Evolutionary conservation across 2,888 invertebrate genomes (phyloP).

Genomic region (Tachina lurida): DNA sequence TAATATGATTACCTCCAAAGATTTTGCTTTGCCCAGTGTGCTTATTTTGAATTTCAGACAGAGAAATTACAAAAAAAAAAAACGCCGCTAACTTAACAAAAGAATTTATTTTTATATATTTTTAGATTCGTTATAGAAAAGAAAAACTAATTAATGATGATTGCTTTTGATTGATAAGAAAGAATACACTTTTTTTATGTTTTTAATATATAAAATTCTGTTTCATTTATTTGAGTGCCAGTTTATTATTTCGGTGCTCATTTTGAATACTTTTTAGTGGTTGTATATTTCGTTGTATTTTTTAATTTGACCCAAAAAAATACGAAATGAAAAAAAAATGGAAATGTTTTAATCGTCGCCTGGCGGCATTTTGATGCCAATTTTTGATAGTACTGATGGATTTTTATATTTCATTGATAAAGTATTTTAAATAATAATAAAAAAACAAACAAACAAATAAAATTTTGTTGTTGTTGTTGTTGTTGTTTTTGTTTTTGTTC

Average conservation of each 20-base stretch:
- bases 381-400: conserved; percentile 78
- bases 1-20: no score
- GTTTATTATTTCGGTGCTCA: conserved; percentile 57
- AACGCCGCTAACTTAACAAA: conserved; percentile 28
- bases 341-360: conserved; percentile 75
- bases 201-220: conserved; percentile 45
- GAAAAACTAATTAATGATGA: conserved; percentile 66
- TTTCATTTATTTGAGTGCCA: conserved; percentile 49
- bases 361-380: conserved; percentile 78
- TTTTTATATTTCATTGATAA: conserved; percentile 79
- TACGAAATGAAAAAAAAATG: conserved; percentile 57
- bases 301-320: conserved; percentile 74
- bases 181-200: conserved; percentile 43
- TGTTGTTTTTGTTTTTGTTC: background rate
- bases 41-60: conserved; percentile 6
- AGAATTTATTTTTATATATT: conserved; percentile 24
- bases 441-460: conserved; percentile 39
- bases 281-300: conserved; percentile 25
- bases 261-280: conserved; percentile 57
- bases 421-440: conserved; percentile 64
- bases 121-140: conserved; percentile 35
- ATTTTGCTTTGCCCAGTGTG: background rate
- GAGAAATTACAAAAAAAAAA: background rate
- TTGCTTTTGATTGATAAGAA: conserved; percentile 70
- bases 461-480: conserved; percentile 44